phyloP scores from a whole-genome alignment of 2,888 invertebrate species.

The Philereme vetulata region DNA sequence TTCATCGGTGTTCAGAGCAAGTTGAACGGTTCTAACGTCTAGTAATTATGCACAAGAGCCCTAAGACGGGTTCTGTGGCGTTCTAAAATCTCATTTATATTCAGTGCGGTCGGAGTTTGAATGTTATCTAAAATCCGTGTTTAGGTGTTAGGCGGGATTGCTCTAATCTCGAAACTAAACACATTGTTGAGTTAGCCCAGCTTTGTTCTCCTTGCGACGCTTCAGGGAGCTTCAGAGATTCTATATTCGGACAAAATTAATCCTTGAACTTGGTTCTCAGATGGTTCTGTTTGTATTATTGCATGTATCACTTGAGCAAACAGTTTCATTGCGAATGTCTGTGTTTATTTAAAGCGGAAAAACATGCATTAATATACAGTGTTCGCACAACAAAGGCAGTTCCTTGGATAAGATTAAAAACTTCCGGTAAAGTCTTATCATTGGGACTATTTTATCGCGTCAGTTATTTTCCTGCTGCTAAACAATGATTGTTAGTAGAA shows the following conservation, averaged over 20 bases:
- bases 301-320: slow-evolving; percentile 44
- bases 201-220: slow-evolving; percentile 69
- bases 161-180: slow-evolving; percentile 82
- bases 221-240: slow-evolving; percentile 53
- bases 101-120: slow-evolving; percentile 81
- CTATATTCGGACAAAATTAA: slow-evolving; percentile 56
- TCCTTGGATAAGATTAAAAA: slow-evolving; percentile 53
- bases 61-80: slow-evolving; percentile 69
- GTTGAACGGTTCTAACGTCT: slow-evolving; percentile 65
- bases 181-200: slow-evolving; percentile 77
- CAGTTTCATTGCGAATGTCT: slow-evolving; percentile 42
- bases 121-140: slow-evolving; percentile 84
- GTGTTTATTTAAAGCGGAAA: slow-evolving; percentile 41
- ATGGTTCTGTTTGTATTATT: slow-evolving; percentile 41
- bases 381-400: slow-evolving; percentile 37
- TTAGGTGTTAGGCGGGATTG: slow-evolving; percentile 81
- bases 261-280: slow-evolving; percentile 50
- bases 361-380: slow-evolving; percentile 37
- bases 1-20: slow-evolving; percentile 62
- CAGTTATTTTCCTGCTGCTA: slow-evolving; percentile 31
- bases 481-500: slow-evolving; percentile 32
- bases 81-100: slow-evolving; percentile 83
- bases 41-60: slow-evolving; percentile 77
- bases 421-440: slow-evolving; percentile 47
- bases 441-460: slow-evolving; percentile 31